Evolutionary conservation across 2,888 invertebrate species (phyloP).

Genomic region (Altica lythri): DNA sequence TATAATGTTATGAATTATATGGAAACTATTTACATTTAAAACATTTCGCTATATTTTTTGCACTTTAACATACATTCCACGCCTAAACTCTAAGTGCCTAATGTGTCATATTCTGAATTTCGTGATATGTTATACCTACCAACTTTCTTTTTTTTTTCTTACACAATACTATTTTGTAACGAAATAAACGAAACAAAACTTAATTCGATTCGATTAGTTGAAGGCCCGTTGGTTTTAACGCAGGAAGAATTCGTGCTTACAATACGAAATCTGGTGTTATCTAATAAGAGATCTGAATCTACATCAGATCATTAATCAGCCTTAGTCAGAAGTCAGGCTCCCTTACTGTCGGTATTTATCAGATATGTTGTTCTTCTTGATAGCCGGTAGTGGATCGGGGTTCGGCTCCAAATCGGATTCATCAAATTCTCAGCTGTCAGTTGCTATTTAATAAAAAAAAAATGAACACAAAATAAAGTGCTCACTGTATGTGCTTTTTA

Average conservation of each 20-base stretch:
- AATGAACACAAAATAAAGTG: too few species aligned
- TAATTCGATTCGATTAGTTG: slow-evolving; percentile 4
- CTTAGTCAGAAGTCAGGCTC: slow-evolving; percentile 39
- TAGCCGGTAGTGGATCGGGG: slow-evolving; percentile 2
- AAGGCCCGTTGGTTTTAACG: neutral
- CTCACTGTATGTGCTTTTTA: slow-evolving; percentile 13
- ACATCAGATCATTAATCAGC: slow-evolving; percentile 38
- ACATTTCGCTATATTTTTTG: too few species aligned
- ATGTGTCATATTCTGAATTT: too few species aligned
- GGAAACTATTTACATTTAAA: too few species aligned
- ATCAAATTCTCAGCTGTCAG: slow-evolving; percentile 39
- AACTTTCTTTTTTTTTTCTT: too few species aligned
- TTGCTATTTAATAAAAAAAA: slow-evolving; percentile 26
- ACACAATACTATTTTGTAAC: too few species aligned
- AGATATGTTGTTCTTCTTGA: slow-evolving; percentile 25
- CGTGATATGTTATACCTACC: too few species aligned
- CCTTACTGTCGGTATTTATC: slow-evolving; percentile 37
- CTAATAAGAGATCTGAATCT: slow-evolving; percentile 23
- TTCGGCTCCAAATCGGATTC: slow-evolving; percentile 34
- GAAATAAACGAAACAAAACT: too few species aligned
- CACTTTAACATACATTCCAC: too few species aligned
- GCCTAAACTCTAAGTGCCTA: too few species aligned
- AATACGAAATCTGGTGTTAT: slow-evolving; percentile 1
- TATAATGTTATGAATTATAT: too few species aligned
- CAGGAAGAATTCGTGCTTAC: neutral